Conservation (phyloP, 2,797 vertebrate species). For the Enteromius thamalakanensis region DNA sequence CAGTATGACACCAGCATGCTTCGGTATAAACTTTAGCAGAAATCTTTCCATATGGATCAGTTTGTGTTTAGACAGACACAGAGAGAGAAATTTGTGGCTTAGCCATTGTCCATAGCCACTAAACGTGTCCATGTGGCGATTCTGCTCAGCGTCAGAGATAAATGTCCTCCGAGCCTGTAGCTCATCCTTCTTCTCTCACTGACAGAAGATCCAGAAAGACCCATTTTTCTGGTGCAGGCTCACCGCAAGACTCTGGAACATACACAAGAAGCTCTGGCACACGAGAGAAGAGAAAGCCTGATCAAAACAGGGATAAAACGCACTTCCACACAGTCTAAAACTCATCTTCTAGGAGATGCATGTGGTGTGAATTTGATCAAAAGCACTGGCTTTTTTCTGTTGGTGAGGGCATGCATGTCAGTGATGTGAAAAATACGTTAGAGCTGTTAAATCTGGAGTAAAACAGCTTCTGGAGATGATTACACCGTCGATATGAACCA, state of each 20-base stretch:
- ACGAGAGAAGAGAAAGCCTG: slow-evolving; percentile 57
- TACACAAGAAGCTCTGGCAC: slow-evolving; percentile 37
- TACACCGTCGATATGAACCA: slow-evolving; percentile 79
- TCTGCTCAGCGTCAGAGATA: slow-evolving; percentile 53
- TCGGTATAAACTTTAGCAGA: slow-evolving; percentile 75
- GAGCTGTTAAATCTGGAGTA: slow-evolving; percentile 81
- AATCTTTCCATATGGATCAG: slow-evolving; percentile 76
- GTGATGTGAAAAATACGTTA: slow-evolving; percentile 81
- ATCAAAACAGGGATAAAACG: slow-evolving; percentile 71
- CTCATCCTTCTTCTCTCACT: slow-evolving; percentile 68
- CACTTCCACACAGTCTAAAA: slow-evolving; percentile 48
- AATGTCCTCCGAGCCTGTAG: slow-evolving; percentile 68
- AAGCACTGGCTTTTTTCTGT: slow-evolving; percentile 66
- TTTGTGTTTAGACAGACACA: slow-evolving; percentile 58
- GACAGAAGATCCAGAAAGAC: slow-evolving; percentile 51
- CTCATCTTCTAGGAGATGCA: slow-evolving; percentile 79
- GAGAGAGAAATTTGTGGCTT: slow-evolving; percentile 52
- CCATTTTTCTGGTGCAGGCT: slow-evolving; percentile 73
- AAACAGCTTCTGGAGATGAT: slow-evolving; percentile 80
- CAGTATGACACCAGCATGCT: slow-evolving; percentile 73
- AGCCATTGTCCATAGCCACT: slow-evolving; percentile 45
- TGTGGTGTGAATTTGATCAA: slow-evolving; percentile 86
- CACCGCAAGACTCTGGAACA: slow-evolving; percentile 76
- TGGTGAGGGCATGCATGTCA: slow-evolving; percentile 67
- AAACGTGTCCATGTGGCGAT: slow-evolving; percentile 64